phyloP scores from a whole-genome alignment of 2,888 invertebrate genomes.

The Blastobasis lacticolella region DNA sequence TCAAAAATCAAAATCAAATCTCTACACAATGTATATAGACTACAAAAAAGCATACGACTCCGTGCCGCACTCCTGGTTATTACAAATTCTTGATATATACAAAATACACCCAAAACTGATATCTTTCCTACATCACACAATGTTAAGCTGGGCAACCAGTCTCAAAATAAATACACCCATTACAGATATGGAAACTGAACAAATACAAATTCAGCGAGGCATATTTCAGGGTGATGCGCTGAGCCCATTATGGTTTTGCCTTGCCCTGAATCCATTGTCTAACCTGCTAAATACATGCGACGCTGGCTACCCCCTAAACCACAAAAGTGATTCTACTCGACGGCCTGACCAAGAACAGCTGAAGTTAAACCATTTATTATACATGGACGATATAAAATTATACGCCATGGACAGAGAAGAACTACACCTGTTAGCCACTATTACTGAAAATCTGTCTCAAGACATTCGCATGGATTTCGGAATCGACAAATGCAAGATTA shows the following conservation, averaged over 20 bases:
- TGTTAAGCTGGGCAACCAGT: slow-evolving; percentile 12
- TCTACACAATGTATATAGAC: slow-evolving; percentile 16
- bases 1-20: slow-evolving; percentile 4
- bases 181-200: neutral
- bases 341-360: neutral
- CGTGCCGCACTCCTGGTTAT: slow-evolving; percentile 18
- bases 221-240: slow-evolving; percentile 18
- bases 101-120: slow-evolving; percentile 15
- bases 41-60: slow-evolving; percentile 20
- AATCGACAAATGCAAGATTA: slow-evolving; percentile 4
- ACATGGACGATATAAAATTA: neutral
- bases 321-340: neutral
- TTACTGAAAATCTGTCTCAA: slow-evolving; percentile 1
- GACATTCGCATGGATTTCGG: slow-evolving; percentile 4
- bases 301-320: neutral
- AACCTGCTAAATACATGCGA: neutral
- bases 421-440: neutral
- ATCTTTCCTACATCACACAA: slow-evolving; percentile 2
- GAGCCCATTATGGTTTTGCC: slow-evolving; percentile 12
- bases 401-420: neutral
- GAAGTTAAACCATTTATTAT: neutral
- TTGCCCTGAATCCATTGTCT: slow-evolving; percentile 3
- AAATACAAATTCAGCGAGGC: slow-evolving; percentile 12
- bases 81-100: slow-evolving; percentile 13
- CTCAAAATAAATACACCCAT: slow-evolving; percentile 1